Evolutionary conservation across 2,888 invertebrate genomes (phyloP), one percentile per base, ranked within the genome.

Genomic region (Melanostoma scalare): DNA sequence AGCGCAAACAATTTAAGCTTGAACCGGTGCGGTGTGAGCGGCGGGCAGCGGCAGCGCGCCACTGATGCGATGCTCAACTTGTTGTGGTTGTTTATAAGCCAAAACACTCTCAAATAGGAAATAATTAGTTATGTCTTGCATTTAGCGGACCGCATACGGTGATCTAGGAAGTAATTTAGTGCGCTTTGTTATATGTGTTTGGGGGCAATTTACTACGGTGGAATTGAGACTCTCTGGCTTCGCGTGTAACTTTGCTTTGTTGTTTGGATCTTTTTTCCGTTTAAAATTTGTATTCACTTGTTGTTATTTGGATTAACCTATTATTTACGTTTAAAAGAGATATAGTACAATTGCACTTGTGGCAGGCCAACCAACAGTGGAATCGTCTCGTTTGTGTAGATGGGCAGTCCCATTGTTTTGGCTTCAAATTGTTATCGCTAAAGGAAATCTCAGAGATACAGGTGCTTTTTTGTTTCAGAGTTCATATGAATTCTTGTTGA

Each of bases 91-190:
- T 72, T 76, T 72, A 68, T 73, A 50, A 67, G 40, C 73, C 56
- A 73, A 78, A 82, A 63, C 48, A 50, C 68, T 69, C 84, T 79
- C 50, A 56, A 79, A 84, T 74, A 79, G 79, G 84, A 78, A 84
- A 84, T 84, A 84, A 84, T 84, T 84, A 84, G 65, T 84, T 84
- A 84, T 84, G 55, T 84, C 78, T 78, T 84, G 79, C 74, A 79
- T 84, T 84, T 84, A 84, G 74, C 84, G 65, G 84, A 79, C 79
- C 84, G 84, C 84, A 84, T 79, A 79, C 71, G 79, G 84, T 75
- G 84, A 84, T 84, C 79, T 79, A 84, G 84, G 84, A 84, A 84
- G 84, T 84, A 84, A 84, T 84, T 84, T 84, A 84, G 74, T 79
- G 79, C 74, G 69, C 79, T 84, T 84, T 84, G 84, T 79, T 79